A percentile compares a stretch with the other conserved stretches of the same genome.
These are phyloP conservation scores for Brenthis hecate DNA, from an alignment of 2,888 invertebrate genomes.

Conservation along the genomic window DNA sequence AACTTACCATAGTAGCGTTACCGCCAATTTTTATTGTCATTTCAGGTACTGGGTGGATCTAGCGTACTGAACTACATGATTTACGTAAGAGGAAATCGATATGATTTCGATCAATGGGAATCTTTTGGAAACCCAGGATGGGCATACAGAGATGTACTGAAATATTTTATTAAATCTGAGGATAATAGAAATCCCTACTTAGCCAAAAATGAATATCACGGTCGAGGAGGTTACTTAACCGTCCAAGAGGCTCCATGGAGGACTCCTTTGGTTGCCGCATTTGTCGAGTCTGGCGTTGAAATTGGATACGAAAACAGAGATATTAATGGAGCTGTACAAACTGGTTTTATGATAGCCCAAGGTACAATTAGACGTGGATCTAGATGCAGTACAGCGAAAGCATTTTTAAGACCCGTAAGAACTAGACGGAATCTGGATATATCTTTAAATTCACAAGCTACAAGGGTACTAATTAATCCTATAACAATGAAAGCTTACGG, in stretches of 20 bases:
- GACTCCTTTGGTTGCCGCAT: conserved; percentile 90
- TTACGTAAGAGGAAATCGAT: conserved; percentile 91
- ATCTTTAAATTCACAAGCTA: conserved; percentile 90
- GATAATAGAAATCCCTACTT: conserved; percentile 94
- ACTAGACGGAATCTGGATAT: conserved; percentile 90
- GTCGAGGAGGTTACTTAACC: conserved; percentile 88
- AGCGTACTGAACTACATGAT: conserved; percentile 95
- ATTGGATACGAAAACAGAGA: conserved; percentile 92
- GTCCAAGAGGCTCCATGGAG: conserved; percentile 93
- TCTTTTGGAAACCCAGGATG: conserved; percentile 93
- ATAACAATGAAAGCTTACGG: conserved; percentile 88
- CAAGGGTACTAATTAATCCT: conserved; percentile 88
- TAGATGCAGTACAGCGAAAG: conserved; percentile 93
- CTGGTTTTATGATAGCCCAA: conserved; percentile 92
- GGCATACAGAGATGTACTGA: conserved; percentile 91
- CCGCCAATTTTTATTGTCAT: conserved; percentile 33
- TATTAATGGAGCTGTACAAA: conserved; percentile 90
- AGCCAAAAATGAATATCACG: conserved; percentile 86
- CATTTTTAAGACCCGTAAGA: conserved; percentile 90
- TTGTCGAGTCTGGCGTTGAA: conserved; percentile 91
- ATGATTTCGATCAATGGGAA: conserved; percentile 96
- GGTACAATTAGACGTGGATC: conserved; percentile 90
- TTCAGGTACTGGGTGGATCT: conserved; percentile 91
- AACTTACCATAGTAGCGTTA: too few species aligned
- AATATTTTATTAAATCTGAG: conserved; percentile 95